Evolutionary conservation across 2,888 invertebrate species (phyloP).

Genomic region (Dicyrtomina minuta): DNA sequence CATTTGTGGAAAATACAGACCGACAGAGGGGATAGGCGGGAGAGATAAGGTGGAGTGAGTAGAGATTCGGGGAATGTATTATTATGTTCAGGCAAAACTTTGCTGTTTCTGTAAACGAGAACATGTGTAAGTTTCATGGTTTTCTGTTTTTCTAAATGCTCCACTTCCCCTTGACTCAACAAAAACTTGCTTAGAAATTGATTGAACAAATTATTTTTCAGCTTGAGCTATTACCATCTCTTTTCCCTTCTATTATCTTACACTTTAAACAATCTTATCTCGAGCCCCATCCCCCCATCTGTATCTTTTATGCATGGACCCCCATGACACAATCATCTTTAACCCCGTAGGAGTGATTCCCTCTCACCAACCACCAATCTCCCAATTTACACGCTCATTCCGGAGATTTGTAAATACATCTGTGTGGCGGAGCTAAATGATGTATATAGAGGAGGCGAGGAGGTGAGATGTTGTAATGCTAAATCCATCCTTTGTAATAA

Average conservation of each 20-base stretch:
- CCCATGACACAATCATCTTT: no score
- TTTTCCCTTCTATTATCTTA: neutral
- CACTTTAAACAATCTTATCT: neutral
- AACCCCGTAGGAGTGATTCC: no score
- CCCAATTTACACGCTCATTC: no score
- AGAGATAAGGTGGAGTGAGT: constrained; percentile 10
- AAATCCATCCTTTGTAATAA: no score
- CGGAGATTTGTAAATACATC: no score
- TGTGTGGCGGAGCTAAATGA: no score
- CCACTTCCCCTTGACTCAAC: constrained; percentile 20
- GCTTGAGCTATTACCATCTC: constrained; percentile 20
- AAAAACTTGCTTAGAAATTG: constrained; percentile 39
- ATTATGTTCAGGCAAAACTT: constrained; percentile 28
- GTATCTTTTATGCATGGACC: no score
- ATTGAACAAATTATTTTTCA: constrained; percentile 42
- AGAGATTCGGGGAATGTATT: neutral
- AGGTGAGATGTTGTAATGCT: no score
- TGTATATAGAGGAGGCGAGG: no score
- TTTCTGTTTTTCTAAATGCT: constrained; percentile 32
- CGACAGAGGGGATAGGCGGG: neutral
- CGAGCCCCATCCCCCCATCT: no score
- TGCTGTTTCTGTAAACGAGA: constrained; percentile 20
- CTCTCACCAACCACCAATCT: no score
- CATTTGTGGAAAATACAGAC: neutral
- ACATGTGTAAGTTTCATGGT: constrained; percentile 38